Evolutionary conservation across 2,113 vertebrate species (phyloP).

Genomic region (Ondatra zibethicus): DNA sequence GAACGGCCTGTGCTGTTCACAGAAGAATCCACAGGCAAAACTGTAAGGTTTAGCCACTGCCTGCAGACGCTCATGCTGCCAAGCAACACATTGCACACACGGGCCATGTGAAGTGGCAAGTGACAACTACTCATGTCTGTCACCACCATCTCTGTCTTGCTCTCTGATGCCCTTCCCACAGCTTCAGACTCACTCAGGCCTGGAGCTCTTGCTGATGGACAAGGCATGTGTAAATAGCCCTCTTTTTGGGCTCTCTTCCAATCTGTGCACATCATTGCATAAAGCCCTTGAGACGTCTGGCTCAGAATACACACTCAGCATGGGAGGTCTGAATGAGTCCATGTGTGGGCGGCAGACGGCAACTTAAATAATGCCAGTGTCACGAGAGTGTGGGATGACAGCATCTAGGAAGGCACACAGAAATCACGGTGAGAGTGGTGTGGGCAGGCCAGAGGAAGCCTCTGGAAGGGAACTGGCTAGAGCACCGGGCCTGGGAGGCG

Average conservation of each 20-base stretch:
- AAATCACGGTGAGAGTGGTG: background rate
- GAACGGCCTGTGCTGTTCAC: background rate
- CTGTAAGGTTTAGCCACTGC: background rate
- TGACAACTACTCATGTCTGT: background rate
- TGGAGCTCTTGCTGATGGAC: background rate
- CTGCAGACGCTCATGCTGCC: background rate
- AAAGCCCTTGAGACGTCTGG: background rate
- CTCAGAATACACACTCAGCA: background rate
- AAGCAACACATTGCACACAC: background rate
- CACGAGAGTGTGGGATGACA: background rate
- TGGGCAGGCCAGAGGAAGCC: background rate
- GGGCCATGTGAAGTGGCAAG: background rate
- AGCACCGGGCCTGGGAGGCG: background rate
- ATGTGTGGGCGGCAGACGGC: background rate
- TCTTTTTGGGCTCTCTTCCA: background rate
- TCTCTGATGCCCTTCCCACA: background rate
- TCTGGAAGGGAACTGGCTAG: background rate
- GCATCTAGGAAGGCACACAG: rapidly evolving
- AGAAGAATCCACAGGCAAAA: background rate
- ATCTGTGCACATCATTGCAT: background rate
- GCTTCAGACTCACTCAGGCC: background rate
- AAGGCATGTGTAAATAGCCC: background rate
- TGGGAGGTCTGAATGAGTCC: background rate
- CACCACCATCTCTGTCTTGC: background rate
- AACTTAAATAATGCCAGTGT: background rate